A percentile compares a stretch with the other conserved stretches of the same genome.
Evolutionary conservation across 2,888 invertebrate species (phyloP).

Genomic region (Drosophila paramelanica): DNA sequence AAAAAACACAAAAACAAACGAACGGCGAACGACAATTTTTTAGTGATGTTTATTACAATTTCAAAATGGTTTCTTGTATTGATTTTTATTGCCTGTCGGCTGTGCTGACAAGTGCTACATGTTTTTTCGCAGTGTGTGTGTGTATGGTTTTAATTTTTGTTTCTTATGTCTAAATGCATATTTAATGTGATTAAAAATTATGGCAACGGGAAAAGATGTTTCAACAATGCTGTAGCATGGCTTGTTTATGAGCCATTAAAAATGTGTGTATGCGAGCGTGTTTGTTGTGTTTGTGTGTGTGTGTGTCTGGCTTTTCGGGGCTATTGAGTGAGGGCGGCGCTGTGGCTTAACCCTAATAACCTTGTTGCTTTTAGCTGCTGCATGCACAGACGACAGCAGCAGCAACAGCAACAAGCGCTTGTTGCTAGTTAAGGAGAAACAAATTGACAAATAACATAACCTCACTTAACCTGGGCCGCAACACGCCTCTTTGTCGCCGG

Average conservation of each 20-base stretch:
- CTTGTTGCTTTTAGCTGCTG: conserved; percentile 66
- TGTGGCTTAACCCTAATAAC: conserved; percentile 73
- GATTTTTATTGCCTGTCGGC: conserved; percentile 71
- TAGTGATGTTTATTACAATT: conserved; percentile 77
- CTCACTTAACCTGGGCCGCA: conserved; percentile 75
- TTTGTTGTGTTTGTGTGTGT: not conserved
- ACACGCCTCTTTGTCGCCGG: conserved; percentile 71
- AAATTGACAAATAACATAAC: conserved; percentile 81
- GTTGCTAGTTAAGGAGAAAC: conserved; percentile 75
- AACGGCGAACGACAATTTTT: conserved; percentile 52
- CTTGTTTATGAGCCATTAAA: conserved; percentile 35
- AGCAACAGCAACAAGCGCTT: conserved; percentile 41
- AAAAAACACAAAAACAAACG: conserved; percentile 22
- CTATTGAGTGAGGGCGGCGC: conserved; percentile 29
- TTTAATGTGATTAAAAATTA: conserved; percentile 77
- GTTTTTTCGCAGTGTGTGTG: conserved; percentile 67
- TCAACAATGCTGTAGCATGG: conserved; percentile 25
- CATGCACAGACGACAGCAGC: conserved; percentile 45
- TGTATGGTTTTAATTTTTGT: conserved; percentile 15
- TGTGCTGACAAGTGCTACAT: conserved; percentile 79
- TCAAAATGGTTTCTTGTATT: conserved; percentile 54
- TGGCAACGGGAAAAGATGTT: conserved; percentile 56
- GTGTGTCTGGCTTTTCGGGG: not conserved
- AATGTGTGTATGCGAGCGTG: not conserved
- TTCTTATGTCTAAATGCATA: conserved; percentile 50